Conservation (phyloP, 2,888 invertebrate genomes). For the Conchocele bisecta region DNA sequence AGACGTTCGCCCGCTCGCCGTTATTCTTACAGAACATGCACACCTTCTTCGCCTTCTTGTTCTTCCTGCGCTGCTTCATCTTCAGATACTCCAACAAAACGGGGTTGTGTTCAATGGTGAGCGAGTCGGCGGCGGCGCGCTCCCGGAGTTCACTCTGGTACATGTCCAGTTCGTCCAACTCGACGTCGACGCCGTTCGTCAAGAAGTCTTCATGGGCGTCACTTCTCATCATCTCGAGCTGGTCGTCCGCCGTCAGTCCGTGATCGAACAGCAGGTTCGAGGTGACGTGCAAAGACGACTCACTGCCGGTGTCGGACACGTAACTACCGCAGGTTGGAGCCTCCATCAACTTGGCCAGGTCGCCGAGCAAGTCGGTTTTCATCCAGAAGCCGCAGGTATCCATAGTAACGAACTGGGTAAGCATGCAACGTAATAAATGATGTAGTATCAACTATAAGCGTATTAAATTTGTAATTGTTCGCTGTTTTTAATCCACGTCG, state of each 20-base stretch:
- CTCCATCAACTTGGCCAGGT: too few species aligned
- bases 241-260: background rate
- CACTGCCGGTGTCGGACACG: too few species aligned
- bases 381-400: too few species aligned
- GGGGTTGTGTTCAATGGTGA: conserved; percentile 34
- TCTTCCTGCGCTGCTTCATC: conserved; percentile 52
- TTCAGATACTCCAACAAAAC: conserved; percentile 53
- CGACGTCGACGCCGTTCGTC: conserved; percentile 59
- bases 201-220: conserved; percentile 55
- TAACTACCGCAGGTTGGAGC: too few species aligned
- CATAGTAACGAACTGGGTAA: too few species aligned
- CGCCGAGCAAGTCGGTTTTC: too few species aligned
- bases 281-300: too few species aligned
- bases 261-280: too few species aligned
- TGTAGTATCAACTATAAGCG: too few species aligned
- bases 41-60: conserved; percentile 47
- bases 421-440: too few species aligned
- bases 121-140: conserved; percentile 19
- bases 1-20: conserved; percentile 87
- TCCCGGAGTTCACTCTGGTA: conserved; percentile 60
- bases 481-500: too few species aligned
- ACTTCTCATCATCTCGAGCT: conserved; percentile 1
- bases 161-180: conserved; percentile 63
- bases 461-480: too few species aligned
- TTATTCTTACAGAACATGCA: conserved; percentile 92